Conservation (phyloP, 2,797 vertebrate genomes). For the Trachops cirrhosus region DNA sequence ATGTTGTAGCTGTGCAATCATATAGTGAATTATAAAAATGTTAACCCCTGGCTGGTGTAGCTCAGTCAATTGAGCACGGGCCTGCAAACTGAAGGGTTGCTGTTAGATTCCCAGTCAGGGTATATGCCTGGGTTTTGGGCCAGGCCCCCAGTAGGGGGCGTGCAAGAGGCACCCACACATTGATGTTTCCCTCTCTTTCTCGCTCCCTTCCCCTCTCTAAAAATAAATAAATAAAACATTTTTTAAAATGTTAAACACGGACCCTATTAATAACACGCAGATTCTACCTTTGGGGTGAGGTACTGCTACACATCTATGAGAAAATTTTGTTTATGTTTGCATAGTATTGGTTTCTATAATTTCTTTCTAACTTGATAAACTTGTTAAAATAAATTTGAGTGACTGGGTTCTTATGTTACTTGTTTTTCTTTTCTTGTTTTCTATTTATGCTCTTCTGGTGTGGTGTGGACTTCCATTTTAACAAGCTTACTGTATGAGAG, state of each 20-base stretch:
- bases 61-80: too few species aligned
- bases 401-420: not conserved
- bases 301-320: not conserved
- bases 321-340: not conserved
- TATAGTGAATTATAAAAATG: not conserved
- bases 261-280: not conserved
- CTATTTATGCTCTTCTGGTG: not conserved
- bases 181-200: too few species aligned
- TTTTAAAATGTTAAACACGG: not conserved
- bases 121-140: too few species aligned
- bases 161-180: too few species aligned
- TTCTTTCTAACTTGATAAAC: not conserved
- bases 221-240: too few species aligned
- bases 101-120: too few species aligned
- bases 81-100: too few species aligned
- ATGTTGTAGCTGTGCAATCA: not conserved
- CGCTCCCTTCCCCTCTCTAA: too few species aligned
- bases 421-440: not conserved
- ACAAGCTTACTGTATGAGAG: not conserved
- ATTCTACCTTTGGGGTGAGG: not conserved
- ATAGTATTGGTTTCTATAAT: not conserved
- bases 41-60: too few species aligned
- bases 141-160: too few species aligned
- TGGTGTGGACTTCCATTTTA: not conserved
- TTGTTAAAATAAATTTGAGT: conserved; percentile 7